Evolutionary conservation across 2,797 vertebrate species (phyloP), one percentile per base, ranked within the genome.

Genomic region (Zonotrichia albicollis): DNA sequence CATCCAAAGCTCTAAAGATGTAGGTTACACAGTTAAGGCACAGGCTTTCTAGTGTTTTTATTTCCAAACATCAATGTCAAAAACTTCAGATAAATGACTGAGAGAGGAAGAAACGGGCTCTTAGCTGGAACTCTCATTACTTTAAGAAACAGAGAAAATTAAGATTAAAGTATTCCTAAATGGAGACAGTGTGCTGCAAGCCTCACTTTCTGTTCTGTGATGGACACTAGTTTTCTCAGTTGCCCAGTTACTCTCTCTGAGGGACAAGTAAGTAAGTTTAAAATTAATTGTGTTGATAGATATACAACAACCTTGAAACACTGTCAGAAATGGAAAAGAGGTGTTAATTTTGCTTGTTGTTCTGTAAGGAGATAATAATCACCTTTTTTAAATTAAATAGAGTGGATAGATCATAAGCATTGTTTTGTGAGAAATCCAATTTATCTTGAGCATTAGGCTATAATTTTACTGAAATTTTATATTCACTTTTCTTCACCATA

Each of bases 341-440:
- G 84, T 92, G 60, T 45, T 93, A 93, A 96, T 91, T 89, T 96
- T 77, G 45, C 74, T 94, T 85, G 79, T 74, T 95, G 11, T 86
- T 94, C 90, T 92, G 62, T 86, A 95, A 94, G 84, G 45, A 57
- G 53, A 96, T 95, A 96, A 96, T 94, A 95, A 96, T 96, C 93
- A 94, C 53, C 73, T 96, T 43, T 90, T 95, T 71, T 68, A 94
- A 89, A 96, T 94, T 95, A 96, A 96, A 89, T 16, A 78, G 46
- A 7, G 25, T 87, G 58, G 76, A 50, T 90, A 92, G 79, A 93
- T 89, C 72, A 89, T 90, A 93, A 88, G 81, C 85, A 84, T 88
- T 94, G 90, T 79, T 95, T 97, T 95, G 36, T 89, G 76, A 53
- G 90, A 97, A 96, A 97, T 94, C 87, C 97, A 96, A 95, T 97